These are phyloP conservation scores for Hycleus phaleratus DNA, from an alignment of 1,140 invertebrate species.

Conservation along the genomic window DNA sequence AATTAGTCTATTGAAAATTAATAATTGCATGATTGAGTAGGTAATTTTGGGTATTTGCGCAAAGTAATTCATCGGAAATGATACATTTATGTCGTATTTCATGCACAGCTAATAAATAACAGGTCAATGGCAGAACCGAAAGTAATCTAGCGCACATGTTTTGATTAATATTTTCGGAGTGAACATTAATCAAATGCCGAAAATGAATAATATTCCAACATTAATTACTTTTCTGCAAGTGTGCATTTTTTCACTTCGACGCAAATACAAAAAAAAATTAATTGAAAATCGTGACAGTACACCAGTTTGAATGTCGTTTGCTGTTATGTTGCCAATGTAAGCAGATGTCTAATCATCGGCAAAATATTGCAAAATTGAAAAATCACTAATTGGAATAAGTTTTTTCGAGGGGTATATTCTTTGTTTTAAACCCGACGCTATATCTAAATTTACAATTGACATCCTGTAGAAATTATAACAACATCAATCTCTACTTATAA, in stretches of 20 bases:
- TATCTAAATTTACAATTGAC: no score
- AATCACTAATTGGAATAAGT: no score
- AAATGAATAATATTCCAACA: constrained; percentile 21
- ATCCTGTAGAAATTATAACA: no score
- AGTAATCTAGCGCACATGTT: constrained; percentile 26
- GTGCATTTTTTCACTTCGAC: constrained; percentile 9
- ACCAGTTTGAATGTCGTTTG: no score
- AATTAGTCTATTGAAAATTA: constrained; percentile 12
- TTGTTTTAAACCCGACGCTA: no score
- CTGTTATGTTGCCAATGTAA: no score
- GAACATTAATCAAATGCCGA: constrained; percentile 26
- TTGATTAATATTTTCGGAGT: constrained; percentile 29
- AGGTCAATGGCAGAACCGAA: constrained; percentile 19
- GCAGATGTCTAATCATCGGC: no score
- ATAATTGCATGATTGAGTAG: constrained; percentile 6
- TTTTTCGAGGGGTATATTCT: no score
- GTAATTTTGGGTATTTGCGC: constrained; percentile 3
- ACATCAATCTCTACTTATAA: no score
- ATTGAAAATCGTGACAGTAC: no score
- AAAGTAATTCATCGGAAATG: constrained; percentile 16
- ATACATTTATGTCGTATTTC: constrained; percentile 17
- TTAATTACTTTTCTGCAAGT: constrained; percentile 24
- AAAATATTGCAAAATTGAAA: no score
- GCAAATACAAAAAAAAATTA: no score
- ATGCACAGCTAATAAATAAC: constrained; percentile 23